Evolutionary conservation across 35 echinoderm and acorn worm genomes (phyloP).

Genomic region (Heliocidaris tuberculata): DNA sequence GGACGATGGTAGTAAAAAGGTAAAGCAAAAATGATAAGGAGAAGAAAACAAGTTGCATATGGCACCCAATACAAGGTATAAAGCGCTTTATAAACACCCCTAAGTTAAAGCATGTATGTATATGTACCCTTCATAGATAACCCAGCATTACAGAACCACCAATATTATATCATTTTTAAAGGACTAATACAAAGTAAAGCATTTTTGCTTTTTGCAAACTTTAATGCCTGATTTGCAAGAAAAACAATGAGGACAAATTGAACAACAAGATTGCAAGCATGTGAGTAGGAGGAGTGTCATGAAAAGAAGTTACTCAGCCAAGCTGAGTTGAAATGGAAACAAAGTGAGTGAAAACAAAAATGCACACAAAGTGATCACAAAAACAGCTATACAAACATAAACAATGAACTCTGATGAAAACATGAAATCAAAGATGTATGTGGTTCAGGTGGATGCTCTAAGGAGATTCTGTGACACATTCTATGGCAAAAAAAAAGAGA

Average conservation of each 20-base stretch:
- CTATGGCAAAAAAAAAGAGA: neutral
- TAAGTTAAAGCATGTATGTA: neutral
- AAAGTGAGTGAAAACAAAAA: neutral
- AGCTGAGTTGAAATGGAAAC: neutral
- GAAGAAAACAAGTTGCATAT: neutral
- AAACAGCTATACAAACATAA: neutral
- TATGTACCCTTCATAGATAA: neutral
- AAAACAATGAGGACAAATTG: neutral
- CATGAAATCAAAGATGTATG: neutral
- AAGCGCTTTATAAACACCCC: neutral
- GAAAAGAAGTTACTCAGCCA: neutral
- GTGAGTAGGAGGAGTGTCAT: neutral
- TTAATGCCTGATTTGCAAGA: neutral
- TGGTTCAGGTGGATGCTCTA: neutral
- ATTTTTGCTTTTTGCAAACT: neutral
- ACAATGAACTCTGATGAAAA: neutral
- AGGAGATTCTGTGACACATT: neutral
- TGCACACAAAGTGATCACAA: neutral
- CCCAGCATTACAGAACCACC: neutral
- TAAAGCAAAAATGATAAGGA: neutral
- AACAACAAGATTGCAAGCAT: neutral
- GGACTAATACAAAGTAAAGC: neutral
- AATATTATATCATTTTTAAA: neutral
- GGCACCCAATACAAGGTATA: neutral
- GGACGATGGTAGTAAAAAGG: neutral